Evolutionary conservation across 2,113 vertebrate species (phyloP).

Genomic region (Athene cunicularia): DNA sequence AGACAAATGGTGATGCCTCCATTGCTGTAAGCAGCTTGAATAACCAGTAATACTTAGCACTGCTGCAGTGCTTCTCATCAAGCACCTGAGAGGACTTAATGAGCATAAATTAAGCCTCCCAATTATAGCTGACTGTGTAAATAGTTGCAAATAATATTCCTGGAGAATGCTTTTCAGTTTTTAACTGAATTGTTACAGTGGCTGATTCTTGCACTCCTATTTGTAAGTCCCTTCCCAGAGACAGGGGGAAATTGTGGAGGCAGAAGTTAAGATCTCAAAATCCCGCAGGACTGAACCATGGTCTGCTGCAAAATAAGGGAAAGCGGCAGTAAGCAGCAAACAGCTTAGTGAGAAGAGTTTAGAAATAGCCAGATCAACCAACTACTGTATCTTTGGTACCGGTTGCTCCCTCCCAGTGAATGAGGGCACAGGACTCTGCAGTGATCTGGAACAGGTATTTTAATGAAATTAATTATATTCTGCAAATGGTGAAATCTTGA

Average conservation of each 20-base stretch:
- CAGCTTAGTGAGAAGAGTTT: background rate
- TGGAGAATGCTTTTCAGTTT: background rate
- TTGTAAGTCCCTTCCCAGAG: background rate
- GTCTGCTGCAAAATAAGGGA: background rate
- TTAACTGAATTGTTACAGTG: background rate
- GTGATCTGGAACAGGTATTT: background rate
- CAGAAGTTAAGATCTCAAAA: background rate
- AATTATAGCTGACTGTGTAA: background rate
- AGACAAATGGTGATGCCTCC: background rate
- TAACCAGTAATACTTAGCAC: background rate
- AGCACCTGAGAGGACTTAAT: background rate
- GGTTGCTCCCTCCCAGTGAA: background rate
- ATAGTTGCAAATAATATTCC: background rate
- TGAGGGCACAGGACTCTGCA: background rate
- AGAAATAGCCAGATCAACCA: background rate
- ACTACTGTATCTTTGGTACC: rapidly evolving
- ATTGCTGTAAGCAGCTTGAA: background rate
- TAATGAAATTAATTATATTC: background rate
- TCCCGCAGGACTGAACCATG: background rate
- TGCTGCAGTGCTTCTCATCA: background rate
- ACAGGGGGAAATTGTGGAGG: background rate
- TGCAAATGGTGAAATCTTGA: background rate
- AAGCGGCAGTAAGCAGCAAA: background rate
- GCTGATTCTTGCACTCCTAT: background rate
- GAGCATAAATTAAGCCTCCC: background rate